Base-by-base conservation (phyloP, 2,797 vertebrate species). In the Graptemys geographica region DNA sequence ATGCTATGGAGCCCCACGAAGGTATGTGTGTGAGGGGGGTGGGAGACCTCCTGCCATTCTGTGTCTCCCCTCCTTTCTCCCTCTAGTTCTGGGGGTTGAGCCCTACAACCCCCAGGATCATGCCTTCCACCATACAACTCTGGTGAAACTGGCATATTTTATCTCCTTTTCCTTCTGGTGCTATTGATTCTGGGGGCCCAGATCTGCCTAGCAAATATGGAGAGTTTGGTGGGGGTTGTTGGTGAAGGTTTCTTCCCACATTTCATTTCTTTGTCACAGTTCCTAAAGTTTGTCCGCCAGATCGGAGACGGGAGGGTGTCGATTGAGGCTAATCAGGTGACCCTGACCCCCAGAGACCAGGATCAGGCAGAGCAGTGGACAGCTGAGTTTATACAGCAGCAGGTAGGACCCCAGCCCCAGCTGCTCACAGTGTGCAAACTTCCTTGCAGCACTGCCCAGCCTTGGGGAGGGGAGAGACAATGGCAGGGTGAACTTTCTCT, bases 251-350 rank as follows among this genome's bases (percentile, higher is more conserved):
- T 96, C 86, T 97, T 90, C 96, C 97, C 94, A 91, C 98, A 93
- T 98, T 97, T 98, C 98, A 33, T 97, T 97, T 98, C 98, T 98
- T 97, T 98, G 98, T 96, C 90, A 95, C 99, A 99, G 99, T 99
- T 99, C 99, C 98, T 99, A 99, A 99, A 98, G 98, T 99, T 99
- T 99, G 98, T 99, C 98, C 99, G 98, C 98, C 99, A 99, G 98
- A 99, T 99, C 99, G 99, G 99, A 98, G 99, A 99, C 98, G 99
- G 99, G 97, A 99, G 99, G 99, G 99, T 99, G 98, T 99, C 99
- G 98, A 99, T 99, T 98, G 99, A 99, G 98, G 99, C 99, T 99
- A 99, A 98, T 98, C 98, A 99, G 99, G 99, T 99, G 99, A 99
- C 98, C 98, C 98, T 98, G 97, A 98, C 98, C 98, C 99, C 98